These are phyloP conservation scores for Chroicocephalus ridibundus DNA, from an alignment of 2,113 vertebrate genomes.

Conservation along the genomic window DNA sequence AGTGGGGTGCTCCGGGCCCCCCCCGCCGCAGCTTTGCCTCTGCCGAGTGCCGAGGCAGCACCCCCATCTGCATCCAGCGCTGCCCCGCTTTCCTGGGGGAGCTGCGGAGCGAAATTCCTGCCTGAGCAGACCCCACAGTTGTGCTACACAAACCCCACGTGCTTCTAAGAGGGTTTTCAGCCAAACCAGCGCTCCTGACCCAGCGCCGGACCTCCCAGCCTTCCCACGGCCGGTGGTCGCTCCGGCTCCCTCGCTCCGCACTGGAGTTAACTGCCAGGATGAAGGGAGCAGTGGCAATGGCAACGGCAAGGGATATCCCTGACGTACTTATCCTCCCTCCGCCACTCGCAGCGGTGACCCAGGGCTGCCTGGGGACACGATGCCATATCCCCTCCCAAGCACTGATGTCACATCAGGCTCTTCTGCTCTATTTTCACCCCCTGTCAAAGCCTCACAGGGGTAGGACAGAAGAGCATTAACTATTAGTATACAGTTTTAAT, in stretches of 20 bases:
- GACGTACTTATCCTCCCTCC: not conserved
- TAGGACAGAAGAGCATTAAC: not conserved
- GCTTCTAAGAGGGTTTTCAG: not conserved
- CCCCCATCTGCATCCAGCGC: not conserved
- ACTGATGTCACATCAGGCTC: not conserved
- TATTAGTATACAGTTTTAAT: not conserved
- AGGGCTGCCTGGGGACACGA: not conserved
- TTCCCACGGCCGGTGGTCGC: fast-evolving
- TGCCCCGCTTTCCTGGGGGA: not conserved
- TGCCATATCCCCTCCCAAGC: not conserved
- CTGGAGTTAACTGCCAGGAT: not conserved
- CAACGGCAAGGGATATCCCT: not conserved
- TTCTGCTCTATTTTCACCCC: not conserved
- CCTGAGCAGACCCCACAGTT: not conserved
- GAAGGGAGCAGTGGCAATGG: not conserved
- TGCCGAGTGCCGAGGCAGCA: fast-evolving
- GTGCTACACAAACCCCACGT: not conserved
- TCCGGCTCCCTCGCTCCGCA: not conserved
- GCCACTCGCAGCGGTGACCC: not conserved
- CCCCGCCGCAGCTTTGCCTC: not conserved
- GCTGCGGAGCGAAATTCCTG: not conserved
- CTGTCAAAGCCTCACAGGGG: not conserved
- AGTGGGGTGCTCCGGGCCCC: not conserved
- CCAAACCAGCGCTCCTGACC: not conserved
- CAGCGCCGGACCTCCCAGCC: not conserved